Conservation (phyloP, 2,888 invertebrate species). For the Athripsodes cinereus region DNA sequence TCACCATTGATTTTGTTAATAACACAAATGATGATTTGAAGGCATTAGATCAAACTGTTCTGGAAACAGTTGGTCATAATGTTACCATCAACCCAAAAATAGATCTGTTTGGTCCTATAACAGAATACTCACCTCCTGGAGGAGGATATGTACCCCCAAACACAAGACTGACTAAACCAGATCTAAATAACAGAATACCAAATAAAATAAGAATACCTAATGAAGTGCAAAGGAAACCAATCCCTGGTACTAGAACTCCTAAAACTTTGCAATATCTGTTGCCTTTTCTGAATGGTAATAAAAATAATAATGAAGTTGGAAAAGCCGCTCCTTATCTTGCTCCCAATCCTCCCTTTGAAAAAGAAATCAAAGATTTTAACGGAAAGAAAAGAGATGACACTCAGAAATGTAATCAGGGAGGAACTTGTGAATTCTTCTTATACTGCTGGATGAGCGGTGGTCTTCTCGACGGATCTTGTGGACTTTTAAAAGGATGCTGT, state of each 20-base stretch:
- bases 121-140: slow-evolving; percentile 1
- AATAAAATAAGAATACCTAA: neutral
- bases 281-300: slow-evolving; percentile 5
- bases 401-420: slow-evolving; percentile 61
- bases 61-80: neutral
- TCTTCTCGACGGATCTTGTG: slow-evolving; percentile 77
- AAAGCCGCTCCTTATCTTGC: slow-evolving; percentile 4
- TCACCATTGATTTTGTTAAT: neutral
- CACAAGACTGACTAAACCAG: neutral
- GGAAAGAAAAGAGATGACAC: slow-evolving; percentile 39
- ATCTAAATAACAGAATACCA: neutral
- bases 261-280: slow-evolving; percentile 26
- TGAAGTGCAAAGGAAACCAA: too few species aligned
- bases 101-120: slow-evolving; percentile 2
- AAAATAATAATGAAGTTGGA: slow-evolving; percentile 7
- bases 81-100: neutral
- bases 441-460: slow-evolving; percentile 90
- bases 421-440: slow-evolving; percentile 85
- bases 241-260: slow-evolving; percentile 17
- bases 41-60: neutral
- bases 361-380: slow-evolving; percentile 3
- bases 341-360: slow-evolving; percentile 10
- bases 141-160: neutral
- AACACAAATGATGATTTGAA: neutral
- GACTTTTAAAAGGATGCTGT: slow-evolving; percentile 81